Percentiles rank a stretch among this genome's conserved stretches.
phyloP scores from a whole-genome alignment of 23 tunicate species.

The Diplosoma virens region DNA sequence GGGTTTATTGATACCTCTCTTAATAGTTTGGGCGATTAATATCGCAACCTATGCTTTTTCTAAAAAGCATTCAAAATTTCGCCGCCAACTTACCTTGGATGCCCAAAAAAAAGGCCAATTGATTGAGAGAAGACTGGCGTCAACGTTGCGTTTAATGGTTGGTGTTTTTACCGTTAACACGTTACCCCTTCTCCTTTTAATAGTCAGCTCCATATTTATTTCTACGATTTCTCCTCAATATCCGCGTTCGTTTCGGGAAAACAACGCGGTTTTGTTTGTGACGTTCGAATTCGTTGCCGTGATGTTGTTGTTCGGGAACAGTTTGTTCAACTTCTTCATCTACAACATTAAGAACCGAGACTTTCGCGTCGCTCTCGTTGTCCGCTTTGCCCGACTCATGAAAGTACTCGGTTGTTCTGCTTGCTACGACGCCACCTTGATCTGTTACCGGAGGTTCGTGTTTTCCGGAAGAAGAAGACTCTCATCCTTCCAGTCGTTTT shows the following conservation, averaged over 20 bases:
- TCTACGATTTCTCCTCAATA: slow-evolving; percentile 1
- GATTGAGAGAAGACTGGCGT: slow-evolving; percentile 57
- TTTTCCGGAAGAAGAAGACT: slow-evolving; percentile 44
- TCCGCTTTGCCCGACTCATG: slow-evolving; percentile 1
- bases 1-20: slow-evolving; percentile 45
- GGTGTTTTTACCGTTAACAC: slow-evolving; percentile 59
- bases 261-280: neutral
- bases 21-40: slow-evolving; percentile 63
- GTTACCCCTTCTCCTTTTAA: slow-evolving; percentile 37
- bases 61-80: slow-evolving; percentile 35
- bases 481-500: slow-evolving; percentile 26
- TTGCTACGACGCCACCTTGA: slow-evolving; percentile 24
- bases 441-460: slow-evolving; percentile 37
- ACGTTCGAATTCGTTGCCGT: slow-evolving; percentile 32
- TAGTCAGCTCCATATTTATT: slow-evolving; percentile 29
- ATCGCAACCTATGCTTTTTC: slow-evolving; percentile 47
- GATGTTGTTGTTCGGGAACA: slow-evolving; percentile 49
- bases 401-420: slow-evolving; percentile 1
- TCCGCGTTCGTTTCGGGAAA: neutral
- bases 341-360: slow-evolving; percentile 59
- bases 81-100: slow-evolving; percentile 29
- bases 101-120: neutral
- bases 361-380: slow-evolving; percentile 32
- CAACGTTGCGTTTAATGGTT: slow-evolving; percentile 65
- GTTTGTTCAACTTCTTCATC: slow-evolving; percentile 77